Conservation (phyloP, 2,888 invertebrate genomes). For the Electrophaes corylata region DNA sequence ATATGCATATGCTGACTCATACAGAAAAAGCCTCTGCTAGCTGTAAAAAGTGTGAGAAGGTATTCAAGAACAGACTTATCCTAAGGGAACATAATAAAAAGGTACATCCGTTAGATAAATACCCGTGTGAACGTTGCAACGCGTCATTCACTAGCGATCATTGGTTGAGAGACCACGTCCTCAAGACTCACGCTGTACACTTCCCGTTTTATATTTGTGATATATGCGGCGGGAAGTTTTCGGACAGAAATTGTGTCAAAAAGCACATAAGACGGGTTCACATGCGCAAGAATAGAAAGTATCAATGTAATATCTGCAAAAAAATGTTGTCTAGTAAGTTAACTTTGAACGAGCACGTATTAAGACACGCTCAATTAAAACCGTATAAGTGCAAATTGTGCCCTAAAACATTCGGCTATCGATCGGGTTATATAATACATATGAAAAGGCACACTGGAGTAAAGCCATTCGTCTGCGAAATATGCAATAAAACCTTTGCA, state of each 20-base stretch:
- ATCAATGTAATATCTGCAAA: neutral
- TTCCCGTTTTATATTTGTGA: neutral
- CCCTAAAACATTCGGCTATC: neutral
- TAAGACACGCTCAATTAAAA: neutral
- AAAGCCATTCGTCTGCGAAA: neutral
- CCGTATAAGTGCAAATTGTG: neutral
- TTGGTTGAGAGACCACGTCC: neutral
- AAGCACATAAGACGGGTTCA: neutral
- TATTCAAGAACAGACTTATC: neutral
- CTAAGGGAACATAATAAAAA: neutral
- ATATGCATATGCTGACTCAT: neutral
- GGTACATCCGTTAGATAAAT: neutral
- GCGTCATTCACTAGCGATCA: neutral
- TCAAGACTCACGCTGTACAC: neutral
- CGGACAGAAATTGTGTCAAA: neutral
- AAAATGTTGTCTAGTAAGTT: neutral
- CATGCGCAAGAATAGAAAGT: neutral
- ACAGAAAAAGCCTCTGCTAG: neutral
- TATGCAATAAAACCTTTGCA: neutral
- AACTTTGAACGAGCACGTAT: neutral
- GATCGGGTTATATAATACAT: neutral
- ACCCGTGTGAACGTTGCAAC: neutral
- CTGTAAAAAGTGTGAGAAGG: constrained; percentile 1
- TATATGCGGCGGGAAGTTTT: neutral
- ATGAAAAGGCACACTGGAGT: neutral